Evolutionary conservation across 2,888 invertebrate species (phyloP), one percentile per base, ranked within the genome.

Genomic region (Arge pagana): DNA sequence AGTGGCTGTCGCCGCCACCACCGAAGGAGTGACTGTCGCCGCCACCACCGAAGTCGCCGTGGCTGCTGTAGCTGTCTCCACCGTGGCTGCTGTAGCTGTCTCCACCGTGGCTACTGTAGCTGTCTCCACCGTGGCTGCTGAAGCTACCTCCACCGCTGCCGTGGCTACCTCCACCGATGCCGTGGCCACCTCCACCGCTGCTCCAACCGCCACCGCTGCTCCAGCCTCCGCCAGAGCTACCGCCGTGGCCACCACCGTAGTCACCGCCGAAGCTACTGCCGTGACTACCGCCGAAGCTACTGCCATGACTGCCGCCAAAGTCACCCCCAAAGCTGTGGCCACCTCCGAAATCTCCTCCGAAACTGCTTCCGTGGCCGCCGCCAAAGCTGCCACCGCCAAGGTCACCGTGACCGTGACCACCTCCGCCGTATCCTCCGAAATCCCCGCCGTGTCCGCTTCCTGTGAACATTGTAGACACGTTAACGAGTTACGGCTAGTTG

Each of bases 41-140:
- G 11, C 60, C 59, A 26, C 52, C 52, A 10, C 33, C 24, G 16
- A 19, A 30, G n/a, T 24, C 39, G 4, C 49, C 49, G 10, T 13
- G 13, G 10, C 39, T 19, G 0, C 60, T 56, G 6, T 53, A 52
- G 1, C 61, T 56, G n/a, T 55, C 56, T 21, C 55, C 55, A n/a
- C 54, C 39, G n/a, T 35, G 15, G 16, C 50, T 35, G 6, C 37
- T 18, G 5, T 50, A 45, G 13, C 16, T 33, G 23, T 53, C 50
- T 11, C 49, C 49, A 2, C 52, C 55, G 15, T 41, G 28, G 6
- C 56, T 55, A 2, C 52, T 49, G 39, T 51, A 19, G 19, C 40
- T 40, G 28, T 36, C 33, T 15, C 50, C 54, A 1, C 53, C 35
- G 37, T 49, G 31, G 8, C 18, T n/a, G n/a, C 26, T 41, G 4